These are phyloP conservation scores for Molorchus minor DNA, from an alignment of 2,888 invertebrate genomes.

Conservation along the genomic window DNA sequence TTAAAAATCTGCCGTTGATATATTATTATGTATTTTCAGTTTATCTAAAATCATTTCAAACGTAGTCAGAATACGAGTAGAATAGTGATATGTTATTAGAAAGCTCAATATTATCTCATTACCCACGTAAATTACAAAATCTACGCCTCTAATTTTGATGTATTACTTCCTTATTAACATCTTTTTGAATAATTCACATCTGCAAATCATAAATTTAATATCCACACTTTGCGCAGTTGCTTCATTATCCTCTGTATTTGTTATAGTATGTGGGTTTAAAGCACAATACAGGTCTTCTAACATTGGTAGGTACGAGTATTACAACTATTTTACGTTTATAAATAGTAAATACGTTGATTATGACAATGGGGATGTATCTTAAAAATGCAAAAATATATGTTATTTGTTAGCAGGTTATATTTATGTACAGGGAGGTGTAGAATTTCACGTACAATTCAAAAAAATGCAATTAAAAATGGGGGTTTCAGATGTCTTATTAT, in stretches of 20 bases:
- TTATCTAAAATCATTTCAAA: conserved; percentile 21
- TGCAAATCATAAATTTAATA: conserved; percentile 7
- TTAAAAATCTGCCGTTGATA: neutral
- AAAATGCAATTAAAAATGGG: too few relatives aligned
- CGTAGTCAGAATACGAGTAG: neutral
- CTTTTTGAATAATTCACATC: conserved; percentile 17
- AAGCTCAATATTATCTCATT: conserved; percentile 16
- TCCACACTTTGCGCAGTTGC: neutral
- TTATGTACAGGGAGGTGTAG: too few relatives aligned
- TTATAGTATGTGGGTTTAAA: too few relatives aligned
- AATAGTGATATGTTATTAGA: conserved; percentile 15
- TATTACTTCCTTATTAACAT: conserved; percentile 16
- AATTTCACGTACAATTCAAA: too few relatives aligned
- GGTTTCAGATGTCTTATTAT: too few relatives aligned
- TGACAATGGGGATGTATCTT: too few relatives aligned
- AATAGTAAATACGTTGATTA: too few relatives aligned
- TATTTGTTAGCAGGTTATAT: too few relatives aligned
- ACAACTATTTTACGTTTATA: too few relatives aligned
- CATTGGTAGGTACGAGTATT: too few relatives aligned
- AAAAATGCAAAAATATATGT: too few relatives aligned
- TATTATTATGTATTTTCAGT: conserved; percentile 11
- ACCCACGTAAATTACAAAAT: conserved; percentile 23
- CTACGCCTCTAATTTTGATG: conserved; percentile 15
- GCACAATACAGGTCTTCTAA: too few relatives aligned
- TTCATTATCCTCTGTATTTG: conserved; percentile 4